Conservation (phyloP, 2,113 vertebrate species). For the Tragelaphus buxtoni region DNA sequence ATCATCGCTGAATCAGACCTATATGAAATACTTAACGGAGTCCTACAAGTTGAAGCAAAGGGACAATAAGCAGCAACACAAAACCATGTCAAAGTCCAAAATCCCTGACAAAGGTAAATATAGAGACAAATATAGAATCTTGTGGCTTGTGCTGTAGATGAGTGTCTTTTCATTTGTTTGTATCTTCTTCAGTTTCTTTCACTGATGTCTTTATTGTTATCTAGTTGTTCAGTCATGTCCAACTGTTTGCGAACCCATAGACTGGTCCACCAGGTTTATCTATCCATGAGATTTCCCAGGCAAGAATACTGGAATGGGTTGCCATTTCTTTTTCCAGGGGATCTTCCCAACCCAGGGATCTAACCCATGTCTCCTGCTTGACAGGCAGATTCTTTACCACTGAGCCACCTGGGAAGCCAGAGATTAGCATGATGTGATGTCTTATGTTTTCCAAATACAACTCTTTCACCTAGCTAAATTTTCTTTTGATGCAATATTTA, state of each 20-base stretch:
- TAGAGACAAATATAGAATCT: background rate
- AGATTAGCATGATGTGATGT: background rate
- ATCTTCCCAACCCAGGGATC: background rate
- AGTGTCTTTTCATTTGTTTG: background rate
- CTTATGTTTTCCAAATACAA: background rate
- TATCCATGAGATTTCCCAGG: background rate
- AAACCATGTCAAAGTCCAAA: background rate
- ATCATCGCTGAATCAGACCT: background rate
- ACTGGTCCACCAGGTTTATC: background rate
- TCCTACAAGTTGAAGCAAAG: background rate
- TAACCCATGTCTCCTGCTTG: background rate
- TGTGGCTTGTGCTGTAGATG: background rate
- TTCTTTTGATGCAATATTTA: background rate
- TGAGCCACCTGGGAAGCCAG: background rate
- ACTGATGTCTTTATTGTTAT: background rate
- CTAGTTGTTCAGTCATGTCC: background rate
- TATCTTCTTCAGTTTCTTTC: background rate
- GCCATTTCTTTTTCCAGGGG: background rate
- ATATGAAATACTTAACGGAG: background rate
- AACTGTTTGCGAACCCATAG: background rate
- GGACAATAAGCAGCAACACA: background rate
- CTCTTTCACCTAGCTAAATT: background rate
- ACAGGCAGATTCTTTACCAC: background rate
- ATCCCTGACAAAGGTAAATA: background rate
- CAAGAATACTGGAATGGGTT: background rate